Evolutionary conservation across 2,797 vertebrate species (phyloP), one percentile per base, ranked within the genome.

Genomic region (Sebastes glaucus): DNA sequence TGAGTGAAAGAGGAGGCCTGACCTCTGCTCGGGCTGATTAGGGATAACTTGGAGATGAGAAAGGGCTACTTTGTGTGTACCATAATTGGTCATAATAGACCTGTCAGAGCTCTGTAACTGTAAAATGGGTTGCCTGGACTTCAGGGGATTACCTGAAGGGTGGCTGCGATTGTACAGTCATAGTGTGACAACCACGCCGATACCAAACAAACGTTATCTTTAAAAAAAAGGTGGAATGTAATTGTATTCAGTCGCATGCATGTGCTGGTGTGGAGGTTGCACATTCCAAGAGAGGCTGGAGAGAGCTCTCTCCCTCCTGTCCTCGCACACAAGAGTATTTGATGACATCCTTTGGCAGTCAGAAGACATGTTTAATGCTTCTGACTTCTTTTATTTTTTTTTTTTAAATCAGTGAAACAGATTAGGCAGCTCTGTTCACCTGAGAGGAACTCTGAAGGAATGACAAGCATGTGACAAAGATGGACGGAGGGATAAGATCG

Each of bases 1-100:
- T 78, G 81, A 82, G 69, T 88, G 90, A 88, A 85, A 82, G 84
- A 82, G 78, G 77, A 88, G 89, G 77, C 42, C 80, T 90, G 89
- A 89, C 89, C 90, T 89, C 73, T 88, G 71, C 57, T 65, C 33
- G 5, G 71, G 66, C 56, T 86, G 75, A 87, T 88, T 80, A 87
- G 52, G 62, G 79, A 87, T 35, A 71, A 55, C 69, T 84, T 20
- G 14, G 60, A 61, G 65, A 85, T 78, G 80, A 93, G 85, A 89
- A 92, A 91, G 88, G 65, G 63, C 84, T 60, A 85, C 90, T 91
- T 79, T 93, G 88, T 92, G 87, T 68, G 46, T 35, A 63, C 80
- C 1, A 30, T 92, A 93, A 91, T 87, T 85, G 84, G 65, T 76
- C 57, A 57, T 91, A 90, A 93, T 91, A 69, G 86, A 86, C 88